These are phyloP conservation scores for Podarcis lilfordi DNA, from an alignment of 2,797 vertebrate genomes.

Conservation along the genomic window DNA sequence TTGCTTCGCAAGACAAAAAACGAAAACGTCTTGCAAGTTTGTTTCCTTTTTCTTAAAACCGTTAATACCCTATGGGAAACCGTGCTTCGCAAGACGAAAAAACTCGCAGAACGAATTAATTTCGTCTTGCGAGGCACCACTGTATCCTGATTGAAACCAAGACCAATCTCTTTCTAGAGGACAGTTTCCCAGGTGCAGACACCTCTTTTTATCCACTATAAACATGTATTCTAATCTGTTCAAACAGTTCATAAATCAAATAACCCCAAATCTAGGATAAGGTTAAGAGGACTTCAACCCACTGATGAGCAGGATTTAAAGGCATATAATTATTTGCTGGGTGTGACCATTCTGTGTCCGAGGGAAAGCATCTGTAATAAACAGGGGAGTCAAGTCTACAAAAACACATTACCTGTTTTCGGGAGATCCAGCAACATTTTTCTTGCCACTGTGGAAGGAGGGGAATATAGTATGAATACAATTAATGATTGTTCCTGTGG, in stretches of 20 bases:
- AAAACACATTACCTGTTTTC: constrained; percentile 75
- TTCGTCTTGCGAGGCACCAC: no score
- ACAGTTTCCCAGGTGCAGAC: neutral
- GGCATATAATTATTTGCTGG: neutral
- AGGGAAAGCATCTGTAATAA: constrained; percentile 11
- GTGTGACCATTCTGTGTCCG: neutral
- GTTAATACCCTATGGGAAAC: no score
- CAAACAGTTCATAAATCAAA: neutral
- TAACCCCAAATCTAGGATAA: neutral
- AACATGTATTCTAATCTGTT: constrained; percentile 3
- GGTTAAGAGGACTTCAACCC: neutral
- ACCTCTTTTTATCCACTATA: neutral
- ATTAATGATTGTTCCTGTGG: neutral
- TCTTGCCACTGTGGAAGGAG: constrained; percentile 78
- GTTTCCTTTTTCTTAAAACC: no score
- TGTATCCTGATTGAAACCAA: neutral
- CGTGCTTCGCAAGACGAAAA: no score
- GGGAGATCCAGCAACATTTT: constrained; percentile 69
- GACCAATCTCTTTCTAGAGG: neutral
- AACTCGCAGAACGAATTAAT: no score
- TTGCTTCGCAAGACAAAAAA: no score
- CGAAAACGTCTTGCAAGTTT: no score
- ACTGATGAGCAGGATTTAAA: neutral
- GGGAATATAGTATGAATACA: constrained; percentile 65
- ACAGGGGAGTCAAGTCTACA: constrained; percentile 38